phyloP scores from a whole-genome alignment of 35 echinoderm and acorn worm genomes.

The Heliocidaris erythrogramma region DNA sequence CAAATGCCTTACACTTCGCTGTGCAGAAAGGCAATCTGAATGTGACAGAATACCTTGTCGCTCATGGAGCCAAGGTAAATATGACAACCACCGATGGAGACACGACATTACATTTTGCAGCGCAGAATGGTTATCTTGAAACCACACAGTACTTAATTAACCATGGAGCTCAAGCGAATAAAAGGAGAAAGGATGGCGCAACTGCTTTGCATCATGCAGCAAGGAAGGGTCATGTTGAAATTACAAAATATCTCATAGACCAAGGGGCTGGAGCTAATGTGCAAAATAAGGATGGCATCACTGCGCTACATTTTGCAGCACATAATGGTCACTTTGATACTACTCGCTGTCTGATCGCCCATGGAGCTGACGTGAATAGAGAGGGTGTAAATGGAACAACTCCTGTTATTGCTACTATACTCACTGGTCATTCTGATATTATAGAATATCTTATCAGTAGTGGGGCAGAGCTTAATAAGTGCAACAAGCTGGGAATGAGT shows the following conservation, averaged over 20 bases:
- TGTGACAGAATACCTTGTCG: too few relatives aligned
- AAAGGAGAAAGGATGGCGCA: neutral
- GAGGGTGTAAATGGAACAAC: neutral
- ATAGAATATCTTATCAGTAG: too few relatives aligned
- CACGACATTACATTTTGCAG: neutral
- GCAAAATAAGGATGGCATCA: neutral
- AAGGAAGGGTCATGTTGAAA: neutral
- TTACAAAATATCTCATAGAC: neutral
- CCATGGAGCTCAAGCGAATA: neutral
- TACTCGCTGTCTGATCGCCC: neutral
- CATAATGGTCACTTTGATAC: neutral
- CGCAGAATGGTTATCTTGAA: neutral
- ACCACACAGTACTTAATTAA: neutral
- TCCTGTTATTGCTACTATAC: neutral
- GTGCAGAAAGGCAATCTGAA: too few relatives aligned
- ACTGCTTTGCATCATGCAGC: neutral
- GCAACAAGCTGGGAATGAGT: too few relatives aligned
- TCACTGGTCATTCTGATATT: neutral
- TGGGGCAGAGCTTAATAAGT: too few relatives aligned
- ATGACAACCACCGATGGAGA: too few relatives aligned
- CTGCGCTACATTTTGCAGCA: neutral
- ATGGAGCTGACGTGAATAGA: neutral
- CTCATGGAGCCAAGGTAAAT: too few relatives aligned
- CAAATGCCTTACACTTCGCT: too few relatives aligned
- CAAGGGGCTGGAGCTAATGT: neutral